Base-by-base conservation (phyloP, 2,113 vertebrate species). In the Nipponia nippon region DNA sequence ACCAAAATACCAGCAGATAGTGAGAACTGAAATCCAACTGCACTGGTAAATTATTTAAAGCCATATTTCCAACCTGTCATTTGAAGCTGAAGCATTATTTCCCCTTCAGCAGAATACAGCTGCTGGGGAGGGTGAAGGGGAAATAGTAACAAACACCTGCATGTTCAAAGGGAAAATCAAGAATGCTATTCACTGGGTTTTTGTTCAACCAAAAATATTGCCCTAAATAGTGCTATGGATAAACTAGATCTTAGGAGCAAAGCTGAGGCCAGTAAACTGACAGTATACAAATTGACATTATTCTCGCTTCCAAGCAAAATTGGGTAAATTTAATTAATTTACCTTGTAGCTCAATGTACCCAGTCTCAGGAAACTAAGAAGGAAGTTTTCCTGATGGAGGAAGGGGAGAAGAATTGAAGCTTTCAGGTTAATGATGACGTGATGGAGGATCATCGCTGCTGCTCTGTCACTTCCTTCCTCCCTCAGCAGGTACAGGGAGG, bases 31-130 rank as follows among this genome's bases (percentile, higher is more conserved):
- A 94, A 93, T 67, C 52, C 77, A 92, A 46, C 20, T 83, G 89
- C 46, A 34, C 21, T 11, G 50, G 59, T 95, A n/a, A 90, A 96
- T 95, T 77, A 94, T 96, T 95, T 73, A 96, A 72, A 85, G 50
- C 5, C 5, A 0, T 29, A 83, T 91, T 95, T 86, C 83, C 89
- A 76, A 63, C 59, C 72, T 65, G 58, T 50, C 89, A 50, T 91
- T 90, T 87, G 92, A 72, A 91, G 47, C 40, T 81, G 78, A 76
- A 86, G 10, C 50, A 86, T 90, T 94, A 97, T 86, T 95, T 94
- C 79, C 83, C 50, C 83, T 89, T 69, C 80, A 89, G 44, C 49
- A 95, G 77, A 81, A 78, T 29, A 34, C 27, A 47, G 69, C 83
- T 97, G 42, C 86, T 78, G 81, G 58, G 29, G 25, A 91, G 50